A percentile compares a stretch with the other conserved stretches of the same genome.
Evolutionary conservation across 1,140 invertebrate genomes (phyloP).

Genomic region (Drosophila pseudoananassae): DNA sequence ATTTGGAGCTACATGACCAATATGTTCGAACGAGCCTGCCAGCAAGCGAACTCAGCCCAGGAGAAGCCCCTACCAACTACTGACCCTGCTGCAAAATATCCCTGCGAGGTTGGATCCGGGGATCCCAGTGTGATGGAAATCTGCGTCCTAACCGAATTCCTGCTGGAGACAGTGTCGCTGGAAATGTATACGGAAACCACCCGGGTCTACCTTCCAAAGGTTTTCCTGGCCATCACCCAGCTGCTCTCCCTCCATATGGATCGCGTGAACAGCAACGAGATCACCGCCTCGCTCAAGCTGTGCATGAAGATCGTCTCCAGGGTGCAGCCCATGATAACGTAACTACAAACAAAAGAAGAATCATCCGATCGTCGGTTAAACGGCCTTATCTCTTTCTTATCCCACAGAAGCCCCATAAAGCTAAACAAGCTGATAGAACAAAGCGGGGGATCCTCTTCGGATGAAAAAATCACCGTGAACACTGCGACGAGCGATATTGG

Average conservation of each 20-base stretch:
- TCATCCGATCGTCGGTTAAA: conserved; percentile 4
- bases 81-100: conserved; percentile 64
- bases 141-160: conserved; percentile 90
- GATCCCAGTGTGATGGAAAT: conserved; percentile 87
- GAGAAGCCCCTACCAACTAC: conserved; percentile 5
- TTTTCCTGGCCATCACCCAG: conserved; percentile 88
- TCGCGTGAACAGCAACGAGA: conserved; percentile 87
- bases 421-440: conserved; percentile 63
- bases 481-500: conserved; percentile 5
- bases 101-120: conserved; percentile 86
- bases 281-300: conserved; percentile 87
- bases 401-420: conserved; percentile 78
- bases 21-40: conserved; percentile 88
- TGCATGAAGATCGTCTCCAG: conserved; percentile 91
- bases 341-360: conserved; percentile 35
- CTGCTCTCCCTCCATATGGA: conserved; percentile 87
- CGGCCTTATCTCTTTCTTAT: conserved; percentile 12
- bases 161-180: conserved; percentile 91
- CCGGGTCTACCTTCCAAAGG: conserved; percentile 91
- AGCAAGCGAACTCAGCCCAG: conserved; percentile 58
- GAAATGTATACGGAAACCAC: conserved; percentile 92
- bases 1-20: conserved; percentile 93
- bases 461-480: conserved; percentile 44
- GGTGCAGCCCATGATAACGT: conserved; percentile 88
- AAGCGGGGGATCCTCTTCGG: conserved; percentile 27